Percentiles rank a stretch among this genome's conserved stretches.
These are phyloP conservation scores for Chiroxiphia lanceolata DNA, from an alignment of 2,797 vertebrate genomes.

Conservation along the genomic window DNA sequence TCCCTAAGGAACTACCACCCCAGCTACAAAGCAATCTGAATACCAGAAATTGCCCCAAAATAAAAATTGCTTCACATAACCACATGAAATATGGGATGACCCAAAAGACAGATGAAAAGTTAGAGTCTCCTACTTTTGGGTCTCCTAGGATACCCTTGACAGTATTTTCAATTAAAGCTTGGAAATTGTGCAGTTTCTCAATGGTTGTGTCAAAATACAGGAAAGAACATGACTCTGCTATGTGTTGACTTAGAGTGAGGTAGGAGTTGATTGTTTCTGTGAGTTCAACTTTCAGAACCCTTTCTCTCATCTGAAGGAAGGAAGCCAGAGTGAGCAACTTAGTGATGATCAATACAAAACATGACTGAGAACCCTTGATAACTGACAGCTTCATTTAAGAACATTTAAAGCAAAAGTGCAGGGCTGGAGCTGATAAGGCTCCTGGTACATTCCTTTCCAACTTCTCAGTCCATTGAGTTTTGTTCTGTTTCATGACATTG, in stretches of 20 bases:
- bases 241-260: neutral
- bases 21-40: neutral
- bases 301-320: neutral
- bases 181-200: neutral
- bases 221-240: neutral
- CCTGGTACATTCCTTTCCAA: neutral
- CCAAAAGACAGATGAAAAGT: neutral
- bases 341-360: neutral
- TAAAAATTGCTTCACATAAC: neutral
- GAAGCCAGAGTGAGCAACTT: neutral
- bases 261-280: neutral
- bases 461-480: neutral
- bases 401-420: neutral
- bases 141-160: neutral
- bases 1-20: neutral
- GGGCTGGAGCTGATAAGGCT: neutral
- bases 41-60: neutral
- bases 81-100: neutral
- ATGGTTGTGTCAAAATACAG: neutral
- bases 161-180: neutral
- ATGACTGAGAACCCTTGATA: neutral
- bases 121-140: neutral
- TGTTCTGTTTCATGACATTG: slow-evolving; percentile 12
- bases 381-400: slow-evolving; percentile 15
- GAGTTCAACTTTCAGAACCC: neutral